Conservation (phyloP, 2,113 vertebrate genomes). For the Leucoraja erinaceus region DNA sequence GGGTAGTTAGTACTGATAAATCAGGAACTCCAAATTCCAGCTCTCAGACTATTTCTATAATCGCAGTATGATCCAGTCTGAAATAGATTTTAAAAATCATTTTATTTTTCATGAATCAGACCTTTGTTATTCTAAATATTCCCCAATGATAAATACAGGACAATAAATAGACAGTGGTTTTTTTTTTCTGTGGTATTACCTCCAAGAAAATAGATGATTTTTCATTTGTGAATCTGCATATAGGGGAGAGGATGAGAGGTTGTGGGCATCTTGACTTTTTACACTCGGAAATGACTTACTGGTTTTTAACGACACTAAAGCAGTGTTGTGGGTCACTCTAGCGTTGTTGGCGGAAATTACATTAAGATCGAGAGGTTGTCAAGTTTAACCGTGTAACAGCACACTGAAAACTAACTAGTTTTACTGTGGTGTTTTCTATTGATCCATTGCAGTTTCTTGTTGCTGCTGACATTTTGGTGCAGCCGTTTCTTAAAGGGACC, state of each 20-base stretch:
- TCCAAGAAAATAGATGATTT: not conserved
- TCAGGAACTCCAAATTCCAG: not conserved
- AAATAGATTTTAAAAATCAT: not conserved
- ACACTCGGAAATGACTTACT: too few species aligned
- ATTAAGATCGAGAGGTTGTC: too few species aligned
- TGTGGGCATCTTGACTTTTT: not conserved
- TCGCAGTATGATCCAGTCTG: not conserved
- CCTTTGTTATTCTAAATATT: not conserved
- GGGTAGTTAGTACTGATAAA: not conserved
- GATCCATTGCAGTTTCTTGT: too few species aligned
- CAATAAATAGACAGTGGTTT: not conserved
- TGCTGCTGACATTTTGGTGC: too few species aligned
- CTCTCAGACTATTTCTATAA: not conserved
- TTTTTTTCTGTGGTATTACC: not conserved
- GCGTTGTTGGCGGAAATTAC: too few species aligned
- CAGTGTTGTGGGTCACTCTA: too few species aligned
- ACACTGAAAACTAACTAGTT: too few species aligned
- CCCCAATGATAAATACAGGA: too few species aligned
- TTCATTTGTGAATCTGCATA: not conserved
- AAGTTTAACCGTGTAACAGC: too few species aligned
- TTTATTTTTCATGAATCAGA: constrained; percentile 5
- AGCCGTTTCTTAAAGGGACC: too few species aligned
- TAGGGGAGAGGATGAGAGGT: not conserved
- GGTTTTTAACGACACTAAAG: too few species aligned
- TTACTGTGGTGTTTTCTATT: too few species aligned